Conservation (phyloP, 2,797 vertebrate species). For the Leptoclinus maculatus region DNA sequence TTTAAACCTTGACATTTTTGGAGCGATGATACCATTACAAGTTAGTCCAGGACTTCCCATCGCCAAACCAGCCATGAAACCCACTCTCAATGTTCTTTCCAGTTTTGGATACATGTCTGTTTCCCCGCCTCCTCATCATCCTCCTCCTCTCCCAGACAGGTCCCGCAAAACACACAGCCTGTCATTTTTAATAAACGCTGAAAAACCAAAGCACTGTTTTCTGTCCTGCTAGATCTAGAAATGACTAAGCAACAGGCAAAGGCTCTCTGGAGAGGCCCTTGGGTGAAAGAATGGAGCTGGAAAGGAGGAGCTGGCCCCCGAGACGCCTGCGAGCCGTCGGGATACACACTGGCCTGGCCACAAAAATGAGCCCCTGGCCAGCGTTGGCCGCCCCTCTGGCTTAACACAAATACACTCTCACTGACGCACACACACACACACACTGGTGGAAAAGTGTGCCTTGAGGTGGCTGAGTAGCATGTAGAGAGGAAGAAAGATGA, state of each 20-base stretch:
- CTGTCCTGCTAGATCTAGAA: constrained; percentile 55
- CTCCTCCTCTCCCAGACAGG: constrained; percentile 39
- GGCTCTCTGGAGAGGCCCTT: constrained; percentile 64
- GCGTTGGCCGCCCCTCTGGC: constrained; percentile 67
- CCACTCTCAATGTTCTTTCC: constrained; percentile 63
- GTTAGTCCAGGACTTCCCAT: constrained; percentile 68
- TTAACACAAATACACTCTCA: constrained; percentile 71
- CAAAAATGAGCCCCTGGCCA: constrained; percentile 82
- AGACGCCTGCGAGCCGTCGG: constrained; percentile 83
- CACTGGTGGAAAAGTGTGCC: constrained; percentile 76
- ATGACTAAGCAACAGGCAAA: constrained; percentile 71
- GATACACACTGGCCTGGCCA: constrained; percentile 79
- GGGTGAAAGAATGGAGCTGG: constrained; percentile 69
- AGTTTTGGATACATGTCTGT: constrained; percentile 54
- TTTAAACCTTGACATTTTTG: constrained; percentile 67
- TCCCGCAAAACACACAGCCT: constrained; percentile 63
- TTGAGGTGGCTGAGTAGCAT: constrained; percentile 65
- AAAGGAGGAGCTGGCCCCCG: constrained; percentile 73
- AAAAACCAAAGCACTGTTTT: constrained; percentile 60
- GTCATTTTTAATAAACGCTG: constrained; percentile 72
- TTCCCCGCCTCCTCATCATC: not conserved
- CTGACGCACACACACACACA: constrained; percentile 54
- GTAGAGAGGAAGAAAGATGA: constrained; percentile 64
- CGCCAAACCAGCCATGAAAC: constrained; percentile 58
- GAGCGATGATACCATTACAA: constrained; percentile 52